Evolutionary conservation across 2,888 invertebrate genomes (phyloP), one percentile per base, ranked within the genome.

Genomic region (Cinara cedri): DNA sequence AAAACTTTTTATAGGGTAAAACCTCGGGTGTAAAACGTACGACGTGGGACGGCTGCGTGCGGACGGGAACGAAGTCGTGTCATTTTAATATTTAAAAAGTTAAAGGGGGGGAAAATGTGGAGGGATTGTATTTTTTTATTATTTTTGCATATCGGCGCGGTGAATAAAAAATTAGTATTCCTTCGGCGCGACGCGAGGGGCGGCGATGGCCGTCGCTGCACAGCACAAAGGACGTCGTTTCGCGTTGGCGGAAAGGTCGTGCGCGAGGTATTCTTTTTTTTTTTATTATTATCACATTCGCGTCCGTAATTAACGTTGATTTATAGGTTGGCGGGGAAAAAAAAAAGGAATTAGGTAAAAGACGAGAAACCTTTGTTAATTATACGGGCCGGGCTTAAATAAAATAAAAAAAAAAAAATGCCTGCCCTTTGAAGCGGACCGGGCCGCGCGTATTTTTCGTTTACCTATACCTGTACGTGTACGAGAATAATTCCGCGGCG

Each of bases 301-400:
- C 63, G 74, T 75, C 74, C 54, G 74, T 75, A 75, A 75, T 75
- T 75, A 75, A 75, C 74, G 74, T 75, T 75, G 74, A 75, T 75
- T 75, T 75, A 75, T 75, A 54, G 54, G 54, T 34, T 14, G 11
- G 11, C 49, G 26, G 16, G 13, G 26, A 34, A 21, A 51, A 51
- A 63, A 42, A 34, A 34, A 51, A 44, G 13, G 74, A 54, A 65
- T n/a, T 34, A 46, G 72, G 72, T 60, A 19, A 62, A 54, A 51
- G 63, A 34, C 3, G 24, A 75, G 63, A 75, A 75, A 75, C 74
- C 74, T 75, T 75, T 75, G 74, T 75, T 65, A 54, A 75, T 65
- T 75, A 75, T 24, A 44, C 54, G 62, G 1, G 49, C 34, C 16
- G 51, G 19, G 26, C 21, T 21, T 54, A 55, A 70, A 42, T 4